Evolutionary conservation across 2,113 vertebrate species (phyloP), one percentile per base, ranked within the genome.

Genomic region (Nycticryphes semicollaris): DNA sequence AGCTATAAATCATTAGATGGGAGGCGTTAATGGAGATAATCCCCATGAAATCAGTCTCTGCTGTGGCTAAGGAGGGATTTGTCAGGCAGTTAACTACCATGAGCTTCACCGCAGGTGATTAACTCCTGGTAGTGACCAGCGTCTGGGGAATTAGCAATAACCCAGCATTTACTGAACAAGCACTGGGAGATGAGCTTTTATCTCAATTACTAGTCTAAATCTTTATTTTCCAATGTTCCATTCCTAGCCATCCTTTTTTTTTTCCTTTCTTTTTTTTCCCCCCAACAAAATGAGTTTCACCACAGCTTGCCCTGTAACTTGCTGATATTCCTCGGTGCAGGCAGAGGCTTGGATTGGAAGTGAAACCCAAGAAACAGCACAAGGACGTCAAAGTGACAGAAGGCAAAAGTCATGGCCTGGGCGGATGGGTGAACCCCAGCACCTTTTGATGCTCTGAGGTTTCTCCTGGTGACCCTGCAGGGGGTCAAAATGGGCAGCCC

Each of bases 61-160:
- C 88, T 86, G 87, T 62, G 89, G 84, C 89, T 94, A 91, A 96
- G 74, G 87, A 96, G 91, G 84, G 96, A 97, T 96, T 95, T 96
- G 89, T 94, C 84, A 94, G 94, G 94, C 96, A 91, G 91, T 96
- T 96, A 96, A 96, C 92, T 87, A 94, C 77, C 77, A 93, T 78
- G 77, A 95, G 89, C 87, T 83, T 41, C 91, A 66, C 86, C 57
- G 86, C 89, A 54, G 80, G 90, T 96, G 89, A 95, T 95, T 92
- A 97, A 95, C 91, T 96, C 93, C 91, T 91, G 91, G 77, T 95
- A 94, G 89, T 95, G 96, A 94, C 96, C 95, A 94, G 81, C 18
- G 0, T 47, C 91, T 84, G 86, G 87, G 87, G 96, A 97, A 91
- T 96, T 96, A 95, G 74, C 92, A 91, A 76, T 90, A 93, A 90